Evolutionary conservation across 2,888 invertebrate species (phyloP).

Genomic region (Tortrix viridana): DNA sequence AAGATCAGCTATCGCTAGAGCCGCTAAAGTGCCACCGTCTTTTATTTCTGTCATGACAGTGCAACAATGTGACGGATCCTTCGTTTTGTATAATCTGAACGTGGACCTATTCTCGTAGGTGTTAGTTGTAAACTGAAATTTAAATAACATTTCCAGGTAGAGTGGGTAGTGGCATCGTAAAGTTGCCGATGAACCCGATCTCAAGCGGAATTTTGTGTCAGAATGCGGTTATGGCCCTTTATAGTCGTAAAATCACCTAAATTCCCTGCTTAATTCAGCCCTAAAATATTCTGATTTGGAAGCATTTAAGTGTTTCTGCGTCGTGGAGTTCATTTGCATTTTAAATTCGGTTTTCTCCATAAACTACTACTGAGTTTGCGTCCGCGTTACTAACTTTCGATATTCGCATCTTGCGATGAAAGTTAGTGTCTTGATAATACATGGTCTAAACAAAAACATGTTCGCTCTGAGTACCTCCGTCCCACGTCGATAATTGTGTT

Average conservation of each 20-base stretch:
- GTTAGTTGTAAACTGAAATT: conserved; percentile 13
- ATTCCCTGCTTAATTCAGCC: conserved; percentile 1
- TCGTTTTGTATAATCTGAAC: too few relatives aligned
- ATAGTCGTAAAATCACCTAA: conserved; percentile 14
- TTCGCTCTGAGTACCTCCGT: background rate
- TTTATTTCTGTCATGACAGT: conserved; percentile 22
- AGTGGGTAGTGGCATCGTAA: conserved; percentile 17
- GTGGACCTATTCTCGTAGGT: background rate
- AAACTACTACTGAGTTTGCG: background rate
- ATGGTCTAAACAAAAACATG: conserved; percentile 12
- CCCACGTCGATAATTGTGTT: conserved; percentile 6
- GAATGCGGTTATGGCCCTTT: conserved; percentile 2
- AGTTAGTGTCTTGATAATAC: conserved; percentile 7
- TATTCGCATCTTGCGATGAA: conserved; percentile 13
- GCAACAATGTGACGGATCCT: too few relatives aligned
- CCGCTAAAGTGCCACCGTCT: conserved; percentile 28
- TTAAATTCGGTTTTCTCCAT: conserved; percentile 1
- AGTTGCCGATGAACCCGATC: conserved; percentile 27
- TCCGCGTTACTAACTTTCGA: conserved; percentile 11
- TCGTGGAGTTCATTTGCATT: conserved; percentile 6
- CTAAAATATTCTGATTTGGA: conserved; percentile 13
- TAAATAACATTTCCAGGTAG: conserved; percentile 12
- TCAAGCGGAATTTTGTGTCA: conserved; percentile 10
- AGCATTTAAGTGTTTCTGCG: conserved; percentile 3
- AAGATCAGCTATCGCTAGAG: conserved; percentile 24